Conservation (phyloP, 2,888 invertebrate species). For the Tromatobia lineatoria region DNA sequence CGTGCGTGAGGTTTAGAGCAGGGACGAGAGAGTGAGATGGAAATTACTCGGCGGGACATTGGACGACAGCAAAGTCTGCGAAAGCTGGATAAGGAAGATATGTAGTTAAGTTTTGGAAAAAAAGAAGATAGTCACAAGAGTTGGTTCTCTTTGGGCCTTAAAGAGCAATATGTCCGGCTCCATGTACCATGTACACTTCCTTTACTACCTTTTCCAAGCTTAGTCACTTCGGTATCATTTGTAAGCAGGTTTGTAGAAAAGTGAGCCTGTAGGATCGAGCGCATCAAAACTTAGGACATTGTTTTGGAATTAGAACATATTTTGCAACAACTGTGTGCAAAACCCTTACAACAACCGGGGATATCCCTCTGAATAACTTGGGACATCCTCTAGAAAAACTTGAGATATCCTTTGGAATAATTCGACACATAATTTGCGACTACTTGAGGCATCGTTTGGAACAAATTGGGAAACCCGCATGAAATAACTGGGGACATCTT, state of each 20-base stretch:
- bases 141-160: background rate
- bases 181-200: background rate
- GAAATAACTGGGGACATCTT: background rate
- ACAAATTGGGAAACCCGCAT: background rate
- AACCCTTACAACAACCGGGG: background rate
- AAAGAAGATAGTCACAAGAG: constrained; percentile 44
- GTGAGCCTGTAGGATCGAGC: background rate
- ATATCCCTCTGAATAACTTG: background rate
- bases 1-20: constrained; percentile 56
- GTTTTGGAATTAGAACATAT: too few relatives aligned
- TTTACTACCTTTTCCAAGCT: background rate
- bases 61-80: constrained; percentile 58
- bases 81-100: constrained; percentile 5
- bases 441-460: background rate
- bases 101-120: too few relatives aligned
- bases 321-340: background rate
- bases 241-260: background rate
- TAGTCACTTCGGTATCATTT: too few relatives aligned
- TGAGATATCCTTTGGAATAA: background rate
- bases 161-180: background rate
- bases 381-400: background rate
- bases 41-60: constrained; percentile 45
- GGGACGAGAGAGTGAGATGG: constrained; percentile 43
- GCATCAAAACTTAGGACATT: background rate
- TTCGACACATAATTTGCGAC: background rate